phyloP scores from a whole-genome alignment of 2,888 invertebrate species.

The Oxystoma pomonae region DNA sequence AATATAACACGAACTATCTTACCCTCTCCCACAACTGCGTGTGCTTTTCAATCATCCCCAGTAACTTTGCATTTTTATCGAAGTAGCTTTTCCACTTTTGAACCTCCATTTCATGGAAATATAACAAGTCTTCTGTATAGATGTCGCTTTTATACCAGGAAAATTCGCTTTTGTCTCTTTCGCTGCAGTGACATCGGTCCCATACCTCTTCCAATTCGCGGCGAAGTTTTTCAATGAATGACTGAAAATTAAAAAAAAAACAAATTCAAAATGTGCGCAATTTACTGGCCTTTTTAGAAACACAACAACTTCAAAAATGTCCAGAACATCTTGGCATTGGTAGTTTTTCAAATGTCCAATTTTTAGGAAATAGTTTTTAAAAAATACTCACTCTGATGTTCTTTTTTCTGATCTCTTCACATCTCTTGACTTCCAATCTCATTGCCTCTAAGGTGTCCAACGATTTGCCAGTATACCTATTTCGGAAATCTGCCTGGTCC shows the following conservation, averaged over 20 bases:
- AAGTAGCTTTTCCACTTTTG: constrained; percentile 64
- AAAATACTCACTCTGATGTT: constrained; percentile 60
- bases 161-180: constrained; percentile 58
- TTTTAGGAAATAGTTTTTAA: too few species aligned
- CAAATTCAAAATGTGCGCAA: too few species aligned
- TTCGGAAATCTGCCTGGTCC: constrained; percentile 60
- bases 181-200: constrained; percentile 70
- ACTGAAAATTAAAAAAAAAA: too few species aligned
- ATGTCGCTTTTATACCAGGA: constrained; percentile 56
- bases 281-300: too few species aligned
- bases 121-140: constrained; percentile 76
- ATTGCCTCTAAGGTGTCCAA: constrained; percentile 55
- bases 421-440: constrained; percentile 66
- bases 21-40: constrained; percentile 62
- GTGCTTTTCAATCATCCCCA: constrained; percentile 61
- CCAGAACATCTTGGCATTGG: too few species aligned
- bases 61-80: constrained; percentile 61
- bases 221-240: constrained; percentile 63
- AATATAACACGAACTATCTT: neutral
- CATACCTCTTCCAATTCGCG: constrained; percentile 69
- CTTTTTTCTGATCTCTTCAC: constrained; percentile 69
- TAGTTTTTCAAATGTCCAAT: too few species aligned
- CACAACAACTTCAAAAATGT: too few species aligned
- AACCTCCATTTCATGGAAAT: constrained; percentile 73
- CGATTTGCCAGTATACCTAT: constrained; percentile 58